Evolutionary conservation across 2,797 vertebrate species (phyloP), one percentile per base, ranked within the genome.

Genomic region (Sebastes nivosus): DNA sequence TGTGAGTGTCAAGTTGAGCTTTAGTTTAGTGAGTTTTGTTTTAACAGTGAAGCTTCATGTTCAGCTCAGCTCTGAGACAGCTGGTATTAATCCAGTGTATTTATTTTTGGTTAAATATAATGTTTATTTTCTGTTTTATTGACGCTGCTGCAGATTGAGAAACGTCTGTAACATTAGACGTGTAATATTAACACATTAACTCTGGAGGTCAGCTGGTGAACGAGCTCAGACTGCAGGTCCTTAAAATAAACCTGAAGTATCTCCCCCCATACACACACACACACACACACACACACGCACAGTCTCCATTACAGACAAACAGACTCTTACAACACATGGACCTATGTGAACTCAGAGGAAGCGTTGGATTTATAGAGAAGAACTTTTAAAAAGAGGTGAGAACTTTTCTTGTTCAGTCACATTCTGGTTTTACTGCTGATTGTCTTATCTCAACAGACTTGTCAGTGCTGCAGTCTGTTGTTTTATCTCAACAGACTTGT

Each of bases 161-260:
- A 52, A 52, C 3, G 18, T 52, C 50, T 20, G 50, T 52, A 52
- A 46, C 42, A 46, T 46, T 46, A 46, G 42, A 46, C 14, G 6
- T 46, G 6, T 46, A 46, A 46, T 46, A 46, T 46, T 46, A 46
- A 46, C 42, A 46, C 16, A 46, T 46, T 18, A 46, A 52, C 50
- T 52, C 20, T 52, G 20, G 50, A 52, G 50, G 59, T 85, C 80
- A 72, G 70, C 61, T 65, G 60, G 25, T 65, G 73, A 60, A 55
- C 70, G 36, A 20, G 50, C 29, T 85, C 77, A 20, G 27, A 77
- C 38, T 67, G 25, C 79, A 57, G 57, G 46, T 75, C 54, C 88
- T 74, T 78, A 89, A 90, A 91, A 91, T 91, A 91, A 81, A 74
- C 70, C 14, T 59, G 8, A 60, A 32, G 22, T 22, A 60, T 29